Evolutionary conservation across 2,113 vertebrate genomes (phyloP).

Genomic region (Reinhardtius hippoglossoides): DNA sequence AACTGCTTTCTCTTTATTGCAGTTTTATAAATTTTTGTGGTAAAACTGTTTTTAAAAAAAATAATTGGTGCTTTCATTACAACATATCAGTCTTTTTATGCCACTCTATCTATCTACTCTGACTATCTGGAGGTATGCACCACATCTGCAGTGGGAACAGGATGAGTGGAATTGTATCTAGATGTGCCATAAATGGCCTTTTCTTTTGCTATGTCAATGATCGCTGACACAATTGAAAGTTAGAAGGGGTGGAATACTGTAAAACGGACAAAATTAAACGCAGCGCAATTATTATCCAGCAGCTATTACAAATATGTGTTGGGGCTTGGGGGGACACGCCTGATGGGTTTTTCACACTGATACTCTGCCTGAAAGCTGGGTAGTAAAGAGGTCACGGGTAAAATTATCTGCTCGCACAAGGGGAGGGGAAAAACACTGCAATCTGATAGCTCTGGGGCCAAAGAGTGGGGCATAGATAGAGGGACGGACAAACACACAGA

Average conservation of each 20-base stretch:
- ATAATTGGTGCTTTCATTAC: background rate
- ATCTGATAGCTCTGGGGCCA: conserved; percentile 76
- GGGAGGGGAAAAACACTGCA: conserved; percentile 69
- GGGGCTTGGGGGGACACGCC: background rate
- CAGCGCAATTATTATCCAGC: conserved; percentile 7
- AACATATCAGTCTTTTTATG: background rate
- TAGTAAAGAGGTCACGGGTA: conserved; percentile 61
- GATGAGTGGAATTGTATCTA: background rate
- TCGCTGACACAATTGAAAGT: background rate
- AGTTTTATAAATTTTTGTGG: background rate
- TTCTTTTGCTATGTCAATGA: background rate
- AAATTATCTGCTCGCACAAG: conserved; percentile 71
- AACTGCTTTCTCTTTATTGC: background rate
- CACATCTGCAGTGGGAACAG: too few species aligned
- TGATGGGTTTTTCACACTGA: conserved; percentile 48
- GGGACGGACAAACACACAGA: conserved; percentile 52
- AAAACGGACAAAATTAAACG: background rate
- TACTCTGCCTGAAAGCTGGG: conserved; percentile 48
- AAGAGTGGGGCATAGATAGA: conserved; percentile 67
- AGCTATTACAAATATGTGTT: conserved; percentile 14
- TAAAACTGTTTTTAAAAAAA: background rate
- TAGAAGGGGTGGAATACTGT: background rate
- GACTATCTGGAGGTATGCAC: background rate
- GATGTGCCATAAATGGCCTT: background rate
- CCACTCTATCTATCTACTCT: too few species aligned